Conservation (phyloP, 2,888 invertebrate genomes). For the Desoria tigrina region DNA sequence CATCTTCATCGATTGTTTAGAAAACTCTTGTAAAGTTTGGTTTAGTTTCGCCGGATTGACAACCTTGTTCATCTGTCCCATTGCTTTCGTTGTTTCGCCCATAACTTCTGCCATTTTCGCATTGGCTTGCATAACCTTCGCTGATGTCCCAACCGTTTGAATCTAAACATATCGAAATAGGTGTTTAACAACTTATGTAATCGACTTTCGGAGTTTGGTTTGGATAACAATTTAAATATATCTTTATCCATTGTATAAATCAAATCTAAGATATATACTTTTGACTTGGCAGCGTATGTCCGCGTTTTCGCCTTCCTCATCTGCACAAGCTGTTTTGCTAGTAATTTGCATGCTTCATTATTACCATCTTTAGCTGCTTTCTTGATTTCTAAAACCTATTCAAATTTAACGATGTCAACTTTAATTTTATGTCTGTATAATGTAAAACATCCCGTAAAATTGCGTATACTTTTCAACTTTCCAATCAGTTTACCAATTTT, state of each 20-base stretch:
- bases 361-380: constrained; percentile 85
- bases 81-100: constrained; percentile 84
- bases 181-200: not conserved
- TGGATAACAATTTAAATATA: not conserved
- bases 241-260: no score
- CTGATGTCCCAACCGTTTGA: constrained; percentile 74
- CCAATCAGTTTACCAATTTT: constrained; percentile 69
- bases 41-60: constrained; percentile 83
- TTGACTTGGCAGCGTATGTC: constrained; percentile 77
- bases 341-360: constrained; percentile 74
- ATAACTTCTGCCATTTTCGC: constrained; percentile 83
- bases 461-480: no score
- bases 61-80: constrained; percentile 82
- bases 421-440: not conserved
- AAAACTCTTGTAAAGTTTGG: constrained; percentile 79
- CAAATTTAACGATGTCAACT: no score
- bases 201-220: not conserved
- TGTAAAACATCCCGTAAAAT: no score
- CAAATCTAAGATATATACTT: constrained; percentile 59
- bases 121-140: constrained; percentile 88
- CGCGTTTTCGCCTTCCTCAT: constrained; percentile 84
- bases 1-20: constrained; percentile 81
- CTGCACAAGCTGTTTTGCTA: constrained; percentile 87
- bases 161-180: constrained; percentile 63
- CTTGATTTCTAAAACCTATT: constrained; percentile 80